Evolutionary conservation across 1,140 invertebrate species (phyloP).

Genomic region (Temnothorax longispinosus): DNA sequence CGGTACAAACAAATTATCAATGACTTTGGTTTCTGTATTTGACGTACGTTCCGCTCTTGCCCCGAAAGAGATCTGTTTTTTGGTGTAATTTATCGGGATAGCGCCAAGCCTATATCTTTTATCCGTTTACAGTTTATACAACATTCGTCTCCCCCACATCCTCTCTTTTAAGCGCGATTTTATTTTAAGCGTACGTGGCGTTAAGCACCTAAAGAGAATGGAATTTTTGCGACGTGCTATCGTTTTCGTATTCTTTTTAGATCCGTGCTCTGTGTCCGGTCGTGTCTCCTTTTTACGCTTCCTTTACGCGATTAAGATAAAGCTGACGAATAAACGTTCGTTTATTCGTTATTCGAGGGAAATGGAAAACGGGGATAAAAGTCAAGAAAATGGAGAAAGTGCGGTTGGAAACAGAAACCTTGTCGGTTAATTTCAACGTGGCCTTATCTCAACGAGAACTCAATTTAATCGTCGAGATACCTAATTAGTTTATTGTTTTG

Average conservation of each 20-base stretch:
- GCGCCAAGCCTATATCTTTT: background rate
- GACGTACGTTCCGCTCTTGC: background rate
- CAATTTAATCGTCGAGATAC: background rate
- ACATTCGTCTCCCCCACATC: background rate
- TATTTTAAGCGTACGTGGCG: background rate
- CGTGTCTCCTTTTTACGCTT: background rate
- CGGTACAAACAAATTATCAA: slow-evolving; percentile 5
- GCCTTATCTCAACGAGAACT: background rate
- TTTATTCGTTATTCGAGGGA: background rate
- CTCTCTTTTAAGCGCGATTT: background rate
- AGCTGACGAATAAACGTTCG: background rate
- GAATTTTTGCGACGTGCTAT: background rate
- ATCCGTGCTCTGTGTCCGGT: too few species aligned
- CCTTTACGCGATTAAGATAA: background rate
- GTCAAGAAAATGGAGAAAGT: background rate
- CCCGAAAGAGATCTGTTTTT: background rate
- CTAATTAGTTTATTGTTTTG: slow-evolving; percentile 30
- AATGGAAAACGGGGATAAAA: background rate
- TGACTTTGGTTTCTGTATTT: background rate
- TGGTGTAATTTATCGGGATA: background rate
- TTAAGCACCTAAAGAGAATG: background rate
- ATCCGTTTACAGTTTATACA: too few species aligned
- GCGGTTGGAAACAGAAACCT: background rate
- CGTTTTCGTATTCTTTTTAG: background rate
- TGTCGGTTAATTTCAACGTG: background rate